Evolutionary conservation across 2,888 invertebrate genomes (phyloP).

Genomic region (Craniophora ligustri): DNA sequence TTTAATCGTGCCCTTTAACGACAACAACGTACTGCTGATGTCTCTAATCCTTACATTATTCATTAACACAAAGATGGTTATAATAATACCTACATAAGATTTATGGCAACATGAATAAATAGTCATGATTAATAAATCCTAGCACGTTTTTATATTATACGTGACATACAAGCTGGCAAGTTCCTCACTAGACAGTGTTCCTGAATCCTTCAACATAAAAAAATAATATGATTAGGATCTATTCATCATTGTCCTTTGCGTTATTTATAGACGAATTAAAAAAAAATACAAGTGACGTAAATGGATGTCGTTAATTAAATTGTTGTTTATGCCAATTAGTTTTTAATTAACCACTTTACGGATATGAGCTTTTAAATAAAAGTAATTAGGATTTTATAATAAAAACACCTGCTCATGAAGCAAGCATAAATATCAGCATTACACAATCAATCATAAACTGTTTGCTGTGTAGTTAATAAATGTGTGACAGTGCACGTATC

Average conservation of each 20-base stretch:
- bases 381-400: no score
- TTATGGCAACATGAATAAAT: slow-evolving; percentile 21
- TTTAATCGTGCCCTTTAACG: no score
- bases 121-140: slow-evolving; percentile 16
- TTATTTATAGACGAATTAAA: background rate
- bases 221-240: slow-evolving; percentile 2
- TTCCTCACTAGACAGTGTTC: background rate
- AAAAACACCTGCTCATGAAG: no score
- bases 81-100: slow-evolving; percentile 17
- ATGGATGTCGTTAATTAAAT: no score
- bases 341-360: no score
- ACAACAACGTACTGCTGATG: background rate
- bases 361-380: no score
- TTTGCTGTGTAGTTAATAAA: slow-evolving; percentile 12
- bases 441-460: background rate
- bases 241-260: background rate
- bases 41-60: background rate
- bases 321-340: no score
- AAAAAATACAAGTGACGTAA: no score
- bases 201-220: background rate
- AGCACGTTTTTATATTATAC: slow-evolving; percentile 23
- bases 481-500: slow-evolving; percentile 25
- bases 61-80: slow-evolving; percentile 8
- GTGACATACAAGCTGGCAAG: slow-evolving; percentile 12
- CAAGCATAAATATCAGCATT: background rate